These are phyloP conservation scores for Naso thynnoides DNA, from an alignment of 2,797 vertebrate genomes.

Conservation along the genomic window DNA sequence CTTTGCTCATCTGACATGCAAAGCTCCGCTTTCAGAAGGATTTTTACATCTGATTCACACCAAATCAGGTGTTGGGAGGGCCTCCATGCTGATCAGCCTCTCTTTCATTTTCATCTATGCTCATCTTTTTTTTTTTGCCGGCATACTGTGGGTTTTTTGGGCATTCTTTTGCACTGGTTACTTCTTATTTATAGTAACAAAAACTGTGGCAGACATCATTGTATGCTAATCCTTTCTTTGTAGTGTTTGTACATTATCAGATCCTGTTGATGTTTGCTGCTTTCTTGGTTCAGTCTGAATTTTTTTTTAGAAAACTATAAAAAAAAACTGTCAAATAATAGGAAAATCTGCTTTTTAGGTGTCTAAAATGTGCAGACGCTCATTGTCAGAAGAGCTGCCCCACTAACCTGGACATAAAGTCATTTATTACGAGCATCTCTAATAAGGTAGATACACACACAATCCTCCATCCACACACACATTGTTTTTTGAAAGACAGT, in stretches of 20 bases:
- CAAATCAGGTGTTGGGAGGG: too few species aligned
- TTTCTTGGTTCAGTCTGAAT: background rate
- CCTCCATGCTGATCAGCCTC: too few species aligned
- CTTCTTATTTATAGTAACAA: too few species aligned
- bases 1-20: background rate
- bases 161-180: too few species aligned
- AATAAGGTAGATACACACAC: slow-evolving; percentile 86
- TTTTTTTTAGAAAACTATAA: too few species aligned
- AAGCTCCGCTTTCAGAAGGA: background rate
- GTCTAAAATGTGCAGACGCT: slow-evolving; percentile 95
- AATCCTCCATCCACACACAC: too few species aligned
- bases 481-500: too few species aligned
- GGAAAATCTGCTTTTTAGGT: slow-evolving; percentile 80
- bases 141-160: too few species aligned
- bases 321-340: slow-evolving; percentile 2
- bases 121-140: too few species aligned
- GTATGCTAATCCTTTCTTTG: background rate
- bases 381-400: slow-evolving; percentile 98
- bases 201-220: background rate
- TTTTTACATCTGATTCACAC: too few species aligned
- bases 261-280: background rate
- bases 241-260: background rate
- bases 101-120: too few species aligned
- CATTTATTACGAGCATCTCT: slow-evolving; percentile 95
- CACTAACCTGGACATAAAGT: slow-evolving; percentile 95